These are phyloP conservation scores for Andrena minutula DNA, from an alignment of 2,888 invertebrate genomes.

Conservation along the genomic window DNA sequence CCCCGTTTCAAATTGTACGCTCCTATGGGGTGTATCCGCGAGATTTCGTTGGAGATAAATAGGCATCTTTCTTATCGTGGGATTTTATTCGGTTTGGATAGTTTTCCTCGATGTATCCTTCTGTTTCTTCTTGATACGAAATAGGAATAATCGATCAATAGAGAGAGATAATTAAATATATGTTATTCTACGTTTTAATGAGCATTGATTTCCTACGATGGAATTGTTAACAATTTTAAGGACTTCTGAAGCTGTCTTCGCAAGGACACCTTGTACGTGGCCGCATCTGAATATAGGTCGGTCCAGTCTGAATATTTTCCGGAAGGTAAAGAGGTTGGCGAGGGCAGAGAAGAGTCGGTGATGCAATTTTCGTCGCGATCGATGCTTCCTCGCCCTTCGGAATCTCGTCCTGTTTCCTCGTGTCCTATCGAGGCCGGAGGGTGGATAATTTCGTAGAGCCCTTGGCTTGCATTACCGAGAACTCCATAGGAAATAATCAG, in stretches of 20 bases:
- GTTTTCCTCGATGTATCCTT: no score
- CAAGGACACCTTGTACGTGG: slow-evolving; percentile 28
- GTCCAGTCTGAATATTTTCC: slow-evolving; percentile 71
- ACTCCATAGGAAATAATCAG: slow-evolving; percentile 61
- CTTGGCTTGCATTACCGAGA: slow-evolving; percentile 30
- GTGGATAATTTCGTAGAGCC: slow-evolving; percentile 62
- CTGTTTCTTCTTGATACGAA: no score
- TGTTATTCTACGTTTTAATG: not conserved
- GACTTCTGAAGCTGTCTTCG: not conserved
- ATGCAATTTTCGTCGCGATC: slow-evolving; percentile 70
- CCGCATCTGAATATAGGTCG: slow-evolving; percentile 39
- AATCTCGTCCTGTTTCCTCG: slow-evolving; percentile 58
- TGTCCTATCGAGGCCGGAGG: slow-evolving; percentile 36
- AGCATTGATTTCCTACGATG: not conserved
- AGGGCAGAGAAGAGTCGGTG: slow-evolving; percentile 45
- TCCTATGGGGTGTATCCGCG: slow-evolving; percentile 5
- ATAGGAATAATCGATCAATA: no score
- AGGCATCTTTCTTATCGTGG: not conserved
- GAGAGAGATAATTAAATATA: no score
- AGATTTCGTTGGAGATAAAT: slow-evolving; percentile 7
- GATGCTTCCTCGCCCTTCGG: slow-evolving; percentile 56
- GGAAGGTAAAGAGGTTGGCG: slow-evolving; percentile 33
- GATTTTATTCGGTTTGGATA: no score
- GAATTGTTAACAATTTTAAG: not conserved
- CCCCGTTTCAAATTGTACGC: slow-evolving; percentile 44